Evolutionary conservation across 2,797 vertebrate species (phyloP).

Genomic region (Trematomus bernacchii): DNA sequence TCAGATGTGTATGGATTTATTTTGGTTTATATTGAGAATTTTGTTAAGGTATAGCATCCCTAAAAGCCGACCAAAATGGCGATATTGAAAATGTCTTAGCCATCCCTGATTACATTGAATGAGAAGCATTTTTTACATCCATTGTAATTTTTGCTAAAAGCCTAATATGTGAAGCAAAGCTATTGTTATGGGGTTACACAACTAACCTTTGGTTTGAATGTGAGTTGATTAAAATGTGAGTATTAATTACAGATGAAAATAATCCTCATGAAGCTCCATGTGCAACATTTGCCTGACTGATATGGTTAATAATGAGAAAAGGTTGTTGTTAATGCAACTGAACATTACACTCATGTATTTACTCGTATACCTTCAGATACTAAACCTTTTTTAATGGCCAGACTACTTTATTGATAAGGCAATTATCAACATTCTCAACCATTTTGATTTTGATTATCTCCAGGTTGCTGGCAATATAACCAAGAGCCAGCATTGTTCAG

Average conservation of each 20-base stretch:
- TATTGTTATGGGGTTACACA: background rate
- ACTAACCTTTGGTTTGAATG: background rate
- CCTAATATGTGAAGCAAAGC: background rate
- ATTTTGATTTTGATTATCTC: conserved; percentile 8
- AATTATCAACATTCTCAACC: background rate
- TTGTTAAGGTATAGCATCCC: conserved; percentile 6
- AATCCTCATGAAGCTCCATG: no score
- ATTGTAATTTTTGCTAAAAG: background rate
- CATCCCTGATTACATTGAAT: conserved; percentile 5
- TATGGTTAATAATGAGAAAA: no score
- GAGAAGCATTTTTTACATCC: background rate
- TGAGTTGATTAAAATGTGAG: background rate
- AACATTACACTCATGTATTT: no score
- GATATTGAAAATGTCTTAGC: background rate
- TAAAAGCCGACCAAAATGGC: background rate
- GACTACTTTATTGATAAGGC: conserved; percentile 2
- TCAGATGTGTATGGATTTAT: conserved; percentile 2
- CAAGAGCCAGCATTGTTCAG: conserved; percentile 10
- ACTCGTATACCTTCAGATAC: no score
- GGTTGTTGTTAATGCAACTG: no score
- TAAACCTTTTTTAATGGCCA: background rate
- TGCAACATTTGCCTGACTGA: no score
- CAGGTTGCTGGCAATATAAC: background rate
- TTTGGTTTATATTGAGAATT: conserved; percentile 15
- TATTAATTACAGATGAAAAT: background rate